phyloP scores from a whole-genome alignment of 2,797 vertebrate species.

The Darevskia mixta region DNA sequence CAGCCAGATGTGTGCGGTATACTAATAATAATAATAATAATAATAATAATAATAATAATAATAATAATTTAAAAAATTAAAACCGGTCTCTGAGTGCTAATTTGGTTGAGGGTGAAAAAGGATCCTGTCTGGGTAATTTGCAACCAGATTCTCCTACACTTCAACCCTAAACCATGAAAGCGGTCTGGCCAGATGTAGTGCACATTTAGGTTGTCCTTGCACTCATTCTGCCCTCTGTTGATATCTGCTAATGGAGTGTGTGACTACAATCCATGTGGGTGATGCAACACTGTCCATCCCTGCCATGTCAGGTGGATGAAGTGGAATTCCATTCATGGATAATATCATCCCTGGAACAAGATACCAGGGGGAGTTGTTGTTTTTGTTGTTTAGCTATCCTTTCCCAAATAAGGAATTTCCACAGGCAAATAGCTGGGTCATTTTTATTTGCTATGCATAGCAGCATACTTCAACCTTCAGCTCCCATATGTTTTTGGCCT shows the following conservation, averaged over 20 bases:
- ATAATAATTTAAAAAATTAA: no score
- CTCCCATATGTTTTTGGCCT: no score
- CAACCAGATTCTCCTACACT: neutral
- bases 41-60: no score
- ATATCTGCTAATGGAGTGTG: neutral
- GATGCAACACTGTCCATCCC: neutral
- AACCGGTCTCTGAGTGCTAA: neutral
- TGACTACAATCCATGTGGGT: no score
- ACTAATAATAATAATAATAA: no score
- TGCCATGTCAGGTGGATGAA: neutral
- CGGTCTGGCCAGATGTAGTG: neutral
- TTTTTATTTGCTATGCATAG: neutral
- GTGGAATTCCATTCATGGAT: neutral
- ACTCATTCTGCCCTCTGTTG: neutral
- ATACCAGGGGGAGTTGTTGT: no score
- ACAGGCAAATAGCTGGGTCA: neutral
- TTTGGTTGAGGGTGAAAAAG: neutral
- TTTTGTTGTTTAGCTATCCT: neutral
- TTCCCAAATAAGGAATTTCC: neutral
- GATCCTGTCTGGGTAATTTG: neutral
- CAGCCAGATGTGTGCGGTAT: no score
- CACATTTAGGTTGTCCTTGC: neutral
- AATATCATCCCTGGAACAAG: neutral
- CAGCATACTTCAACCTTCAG: no score
- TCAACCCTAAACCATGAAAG: neutral